These are phyloP conservation scores for Sceliomorpha sp. DNA, from an alignment of 2,888 invertebrate species.

Conservation along the genomic window DNA sequence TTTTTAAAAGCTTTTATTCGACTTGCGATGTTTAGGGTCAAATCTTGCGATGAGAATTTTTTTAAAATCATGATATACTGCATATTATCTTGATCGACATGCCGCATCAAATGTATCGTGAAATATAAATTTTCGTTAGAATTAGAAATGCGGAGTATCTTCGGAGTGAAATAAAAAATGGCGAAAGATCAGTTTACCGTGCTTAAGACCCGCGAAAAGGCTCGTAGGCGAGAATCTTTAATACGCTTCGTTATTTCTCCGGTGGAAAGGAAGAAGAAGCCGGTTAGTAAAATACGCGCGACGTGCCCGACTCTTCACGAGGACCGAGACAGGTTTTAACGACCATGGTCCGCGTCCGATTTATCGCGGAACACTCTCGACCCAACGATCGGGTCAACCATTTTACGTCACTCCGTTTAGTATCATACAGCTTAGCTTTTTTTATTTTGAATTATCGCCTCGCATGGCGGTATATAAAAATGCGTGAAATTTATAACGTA, in stretches of 20 bases:
- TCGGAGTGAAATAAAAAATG: too few relatives aligned
- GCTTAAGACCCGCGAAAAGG: slow-evolving; percentile 20
- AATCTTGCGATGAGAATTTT: too few relatives aligned
- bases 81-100: too few relatives aligned
- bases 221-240: slow-evolving; percentile 34
- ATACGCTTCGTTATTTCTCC: slow-evolving; percentile 25
- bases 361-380: slow-evolving; percentile 30
- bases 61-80: too few relatives aligned
- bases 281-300: slow-evolving; percentile 48
- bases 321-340: slow-evolving; percentile 30
- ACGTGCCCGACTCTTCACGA: slow-evolving; percentile 26
- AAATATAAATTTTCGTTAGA: too few relatives aligned
- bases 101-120: too few relatives aligned
- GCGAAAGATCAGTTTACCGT: background rate
- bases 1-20: too few relatives aligned
- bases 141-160: too few relatives aligned
- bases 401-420: slow-evolving; percentile 35
- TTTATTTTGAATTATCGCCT: slow-evolving; percentile 3
- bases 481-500: too few relatives aligned
- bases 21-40: too few relatives aligned
- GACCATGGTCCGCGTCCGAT: slow-evolving; percentile 25
- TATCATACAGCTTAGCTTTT: slow-evolving; percentile 19
- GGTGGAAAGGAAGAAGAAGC: slow-evolving; percentile 20
- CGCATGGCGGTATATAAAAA: slow-evolving; percentile 3
- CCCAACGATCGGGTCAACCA: slow-evolving; percentile 34